Evolutionary conservation across 1,140 invertebrate species (phyloP), one percentile per base, ranked within the genome.

Genomic region (Scylla paramamosain): DNA sequence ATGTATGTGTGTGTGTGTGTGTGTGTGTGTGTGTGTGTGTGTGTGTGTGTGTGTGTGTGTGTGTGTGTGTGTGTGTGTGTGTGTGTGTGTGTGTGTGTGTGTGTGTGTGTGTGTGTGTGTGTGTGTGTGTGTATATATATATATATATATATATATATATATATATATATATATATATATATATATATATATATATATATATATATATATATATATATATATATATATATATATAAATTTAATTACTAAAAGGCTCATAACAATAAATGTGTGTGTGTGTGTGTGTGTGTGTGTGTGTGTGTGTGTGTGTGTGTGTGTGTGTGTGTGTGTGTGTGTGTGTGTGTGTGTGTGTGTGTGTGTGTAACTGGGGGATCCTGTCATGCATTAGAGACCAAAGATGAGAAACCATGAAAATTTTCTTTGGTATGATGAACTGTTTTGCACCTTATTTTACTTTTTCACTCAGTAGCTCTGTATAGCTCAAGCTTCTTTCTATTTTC

Each of bases 111-210:
- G 12, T 91, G 0, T 91, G 12, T 91, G 12, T 91, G 28, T 91
- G 12, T 91, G 14, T 91, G 14, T 91, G 14, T 91, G 16, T 91
- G 16, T 91, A 16, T 91, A 20, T 91, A 20, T 91, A 45, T 91
- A 45, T 91, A 45, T 91, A 45, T 91, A 20, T 91, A 28, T 91
- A 29, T 25, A 59, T 59, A 59, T 91, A 59, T 91, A 59, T 91
- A 29, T 59, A 59, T 91, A 59, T 91, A 29, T 59, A 59, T 91
- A 59, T 59, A 29, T 91, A 59, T 91, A 84, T 84, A 84, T 84
- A 84, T 84, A 84, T 84, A 84, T 84, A 84, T 84, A 84, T 84
- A 84, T 84, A 84, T 84, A 84, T 84, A 84, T 84, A 84, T 84
- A 84, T 84, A 84, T 84, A 84, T 84, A 84, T 84, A 84, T 84